Evolutionary conservation across 2,113 vertebrate species (phyloP), one percentile per base, ranked within the genome.

Genomic region (Cavia aperea): DNA sequence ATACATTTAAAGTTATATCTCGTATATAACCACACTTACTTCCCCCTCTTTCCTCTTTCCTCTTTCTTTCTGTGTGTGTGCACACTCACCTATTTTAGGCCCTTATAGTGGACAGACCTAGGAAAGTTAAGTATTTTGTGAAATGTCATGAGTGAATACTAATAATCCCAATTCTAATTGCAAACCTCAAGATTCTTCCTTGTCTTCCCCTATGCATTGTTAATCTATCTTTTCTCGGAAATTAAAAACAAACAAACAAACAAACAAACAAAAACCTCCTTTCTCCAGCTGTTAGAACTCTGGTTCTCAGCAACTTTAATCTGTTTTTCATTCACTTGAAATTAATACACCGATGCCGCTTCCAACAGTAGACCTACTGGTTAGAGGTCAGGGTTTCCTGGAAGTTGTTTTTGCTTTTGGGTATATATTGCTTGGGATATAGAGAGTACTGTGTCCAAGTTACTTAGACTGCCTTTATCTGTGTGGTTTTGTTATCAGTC

Each of bases 51-150:
- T 46, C 51, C 46, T 89, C 26, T 77, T n/a, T n/a, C n/a, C 0
- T 91, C 4, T 89, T 6, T 58, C 4, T 81, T 4, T 4, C 6
- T 0, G 4, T 0, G 2, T 65, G 81, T 70, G 18, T 60, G 60
- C 5, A 2, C 24, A 18, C 11, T 4, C 1, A 4, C 0, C 4
- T 1, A 4, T 36, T 58, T 31, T 18, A 56, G 31, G 11, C 39
- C 26, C 85, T 93, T 23, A 65, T 65, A 54, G 83, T 23, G 11
- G 39, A 54, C 63, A 92, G 75, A 79, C 11, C 23, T 72, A 65
- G 60, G 72, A 90, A 90, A 49, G 68, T 70, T 70, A 33, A 65
- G 43, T 33, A 26, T 23, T 63, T 90, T 94, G 51, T 0, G 18
- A 81, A 84, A 79, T 13, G 29, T 68, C 46, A 6, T 43, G 21